Percentiles rank a stretch among this genome's conserved stretches.
Evolutionary conservation across 2,113 vertebrate genomes (phyloP).

Genomic region (Suncus etruscus): DNA sequence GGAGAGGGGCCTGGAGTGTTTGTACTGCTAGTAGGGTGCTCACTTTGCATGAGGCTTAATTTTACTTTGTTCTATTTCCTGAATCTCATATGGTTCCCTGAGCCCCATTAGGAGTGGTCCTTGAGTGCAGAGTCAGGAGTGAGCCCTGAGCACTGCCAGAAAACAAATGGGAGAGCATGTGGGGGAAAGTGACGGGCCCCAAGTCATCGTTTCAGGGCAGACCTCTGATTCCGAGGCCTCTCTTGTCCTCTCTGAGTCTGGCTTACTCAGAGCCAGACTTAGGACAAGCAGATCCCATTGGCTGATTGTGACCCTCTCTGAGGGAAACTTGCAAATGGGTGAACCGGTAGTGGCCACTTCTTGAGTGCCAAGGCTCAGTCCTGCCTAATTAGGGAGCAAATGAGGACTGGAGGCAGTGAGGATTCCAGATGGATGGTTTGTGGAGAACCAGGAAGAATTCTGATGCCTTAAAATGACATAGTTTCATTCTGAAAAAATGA

Average conservation of each 20-base stretch:
- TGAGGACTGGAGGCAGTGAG: background rate
- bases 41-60: too few relatives aligned
- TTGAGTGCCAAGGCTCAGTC: background rate
- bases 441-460: background rate
- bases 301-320: too few relatives aligned
- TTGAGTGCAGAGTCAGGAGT: too few relatives aligned
- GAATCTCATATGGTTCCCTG: too few relatives aligned
- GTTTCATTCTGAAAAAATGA: background rate
- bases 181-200: background rate
- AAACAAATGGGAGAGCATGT: rapidly evolving
- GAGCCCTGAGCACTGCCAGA: too few relatives aligned
- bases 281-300: background rate
- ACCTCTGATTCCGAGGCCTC: background rate
- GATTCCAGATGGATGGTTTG: background rate
- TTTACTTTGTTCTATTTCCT: too few relatives aligned
- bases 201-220: rapidly evolving
- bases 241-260: background rate
- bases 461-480: background rate
- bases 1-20: too few relatives aligned
- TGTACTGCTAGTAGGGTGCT: too few relatives aligned
- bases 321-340: background rate
- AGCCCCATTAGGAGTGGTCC: too few relatives aligned
- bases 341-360: rapidly evolving
- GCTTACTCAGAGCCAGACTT: background rate
- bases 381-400: constrained; percentile 34